Percentiles rank a stretch among this genome's conserved stretches.
Conservation (phyloP, 2,797 vertebrate genomes). For the Lutjanus campechanus region DNA sequence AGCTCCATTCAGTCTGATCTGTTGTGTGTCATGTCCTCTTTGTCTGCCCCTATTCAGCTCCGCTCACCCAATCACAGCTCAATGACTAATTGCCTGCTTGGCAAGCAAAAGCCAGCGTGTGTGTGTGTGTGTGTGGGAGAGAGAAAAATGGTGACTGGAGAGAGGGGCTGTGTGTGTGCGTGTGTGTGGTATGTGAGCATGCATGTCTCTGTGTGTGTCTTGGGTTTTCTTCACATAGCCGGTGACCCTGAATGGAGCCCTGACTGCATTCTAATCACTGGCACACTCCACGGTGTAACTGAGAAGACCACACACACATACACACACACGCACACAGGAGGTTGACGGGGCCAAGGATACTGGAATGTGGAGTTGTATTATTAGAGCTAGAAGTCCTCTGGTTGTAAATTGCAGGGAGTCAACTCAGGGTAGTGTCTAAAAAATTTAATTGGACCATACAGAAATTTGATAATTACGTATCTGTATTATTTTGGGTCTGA, state of each 20-base stretch:
- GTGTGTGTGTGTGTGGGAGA: constrained; percentile 40
- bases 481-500: constrained; percentile 10
- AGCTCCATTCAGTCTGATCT: constrained; percentile 81
- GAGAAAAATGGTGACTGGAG: constrained; percentile 53
- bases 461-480: not conserved
- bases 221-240: constrained; percentile 78
- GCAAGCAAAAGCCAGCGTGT: constrained; percentile 75
- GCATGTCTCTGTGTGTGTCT: constrained; percentile 53
- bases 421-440: constrained; percentile 10
- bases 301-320: constrained; percentile 65
- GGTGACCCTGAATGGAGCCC: constrained; percentile 84
- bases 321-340: constrained; percentile 19
- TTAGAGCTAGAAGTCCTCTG: constrained; percentile 41
- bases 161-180: constrained; percentile 40
- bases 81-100: constrained; percentile 88
- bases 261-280: constrained; percentile 78
- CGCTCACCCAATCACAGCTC: constrained; percentile 86
- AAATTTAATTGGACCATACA: not conserved
- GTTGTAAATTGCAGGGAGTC: constrained; percentile 32
- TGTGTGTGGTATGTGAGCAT: constrained; percentile 44
- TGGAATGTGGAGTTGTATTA: constrained; percentile 47
- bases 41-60: constrained; percentile 85
- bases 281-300: constrained; percentile 76
- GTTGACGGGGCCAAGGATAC: constrained; percentile 48
- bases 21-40: constrained; percentile 83